Evolutionary conservation across 1,140 invertebrate species (phyloP).

Genomic region (Papilio dardanus): DNA sequence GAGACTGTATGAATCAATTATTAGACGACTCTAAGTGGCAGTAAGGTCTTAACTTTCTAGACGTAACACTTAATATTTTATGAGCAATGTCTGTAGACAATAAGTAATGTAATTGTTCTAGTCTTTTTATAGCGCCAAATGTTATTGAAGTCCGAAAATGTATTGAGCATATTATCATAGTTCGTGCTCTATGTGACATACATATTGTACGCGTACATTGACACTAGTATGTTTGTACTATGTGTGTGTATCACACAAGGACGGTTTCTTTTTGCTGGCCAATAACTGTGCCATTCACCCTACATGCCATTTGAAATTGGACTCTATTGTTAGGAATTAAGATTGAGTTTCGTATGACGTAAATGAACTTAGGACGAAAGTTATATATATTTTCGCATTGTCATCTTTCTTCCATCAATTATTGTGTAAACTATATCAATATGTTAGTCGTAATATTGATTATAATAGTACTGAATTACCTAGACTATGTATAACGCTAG

Average conservation of each 20-base stretch:
- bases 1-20: background rate
- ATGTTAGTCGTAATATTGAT: background rate
- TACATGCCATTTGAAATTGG: background rate
- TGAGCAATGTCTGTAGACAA: background rate
- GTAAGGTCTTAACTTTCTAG: background rate
- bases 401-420: conserved; percentile 21
- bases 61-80: background rate
- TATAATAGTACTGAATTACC: background rate
- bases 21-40: background rate
- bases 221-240: background rate
- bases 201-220: background rate
- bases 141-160: background rate
- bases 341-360: background rate
- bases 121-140: background rate
- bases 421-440: background rate
- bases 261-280: conserved; percentile 9
- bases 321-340: background rate
- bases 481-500: background rate
- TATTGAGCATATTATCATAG: background rate
- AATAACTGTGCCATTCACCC: background rate
- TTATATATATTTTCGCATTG: background rate
- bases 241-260: background rate
- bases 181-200: conserved; percentile 3
- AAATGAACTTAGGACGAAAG: background rate
- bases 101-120: background rate